Evolutionary conservation across 2,888 invertebrate species (phyloP), one percentile per base, ranked within the genome.

Genomic region (Pyrrhia umbra): DNA sequence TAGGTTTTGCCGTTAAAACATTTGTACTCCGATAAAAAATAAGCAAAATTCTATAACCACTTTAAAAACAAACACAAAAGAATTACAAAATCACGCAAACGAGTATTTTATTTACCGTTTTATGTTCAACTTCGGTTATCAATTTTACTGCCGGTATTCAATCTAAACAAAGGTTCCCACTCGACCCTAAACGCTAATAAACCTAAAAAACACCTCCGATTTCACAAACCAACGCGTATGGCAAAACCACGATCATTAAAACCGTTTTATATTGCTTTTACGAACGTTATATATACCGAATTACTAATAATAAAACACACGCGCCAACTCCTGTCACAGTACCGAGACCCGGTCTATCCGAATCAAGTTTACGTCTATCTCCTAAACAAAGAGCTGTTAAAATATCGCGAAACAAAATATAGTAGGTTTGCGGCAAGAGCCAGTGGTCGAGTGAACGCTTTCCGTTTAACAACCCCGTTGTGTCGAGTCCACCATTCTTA

Each of bases 311-410:
- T 90, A 89, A 90, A 92, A 89, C 93, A 92, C 94, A 92, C 92
- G 84, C 90, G 90, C 87, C 82, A 80, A 88, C 85, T 89, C 86
- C 84, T 88, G 87, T 87, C 90, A 90, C 89, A 84, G 81, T 84
- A 85, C 81, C 82, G 83, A 78, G 83, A 80, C 80, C 83, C 85
- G 89, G 86, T 88, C 90, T 90, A 89, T 87, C 87, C 89, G 87
- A 88, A 89, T 89, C 87, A 84, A 88, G 88, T 90, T 90, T 86
- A 88, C 88, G 87, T 85, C 81, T 87, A 86, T 85, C 80, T 83
- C 62, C 84, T 84, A 87, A 92, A 95, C 94, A 95, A 95, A 94
- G 94, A 92, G 89, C 88, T 85, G 91, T 93, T 90, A 91, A 91
- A 86, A 85, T 82, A 81, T 82, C 87, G 77, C 85, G 88, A 85